Evolutionary conservation across 2,113 vertebrate species (phyloP), one percentile per base, ranked within the genome.

Genomic region (Cnemophilus loriae): DNA sequence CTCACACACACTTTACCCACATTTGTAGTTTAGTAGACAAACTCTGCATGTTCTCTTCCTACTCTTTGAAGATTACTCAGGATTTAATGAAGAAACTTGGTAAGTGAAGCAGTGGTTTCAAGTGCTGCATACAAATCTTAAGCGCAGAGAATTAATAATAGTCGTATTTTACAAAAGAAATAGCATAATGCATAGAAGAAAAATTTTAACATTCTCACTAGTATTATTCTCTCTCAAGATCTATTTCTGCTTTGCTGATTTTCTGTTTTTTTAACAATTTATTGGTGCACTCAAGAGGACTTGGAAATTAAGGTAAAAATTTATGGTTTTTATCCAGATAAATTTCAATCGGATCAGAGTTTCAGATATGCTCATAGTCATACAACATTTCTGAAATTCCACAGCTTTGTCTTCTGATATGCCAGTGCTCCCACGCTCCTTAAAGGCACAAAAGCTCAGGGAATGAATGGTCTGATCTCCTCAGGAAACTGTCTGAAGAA

Each of bases 21-120:
- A n/a, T 73, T 33, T 84, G 69, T 84, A 81, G 14, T 93, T 93
- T 92, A 68, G 55, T 65, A 44, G 35, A 92, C 53, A 59, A 77
- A 57, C 23, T 42, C n/a, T n/a, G n/a, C n/a, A n/a, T n/a, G n/a
- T 94, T 85, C 39, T 95, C 20, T 87, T 60, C 47, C 65, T 89
- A 71, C 30, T 83, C 69, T 91, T 96, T 86, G 97, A 90, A 24
- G n/a, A n/a, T n/a, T 93, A 91, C 55, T 75, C 61, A 76, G 73
- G 41, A 95, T 91, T 95, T 95, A 95, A 93, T 84, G 57, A 89
- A 67, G 64, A 79, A 84, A 56, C 18, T 37, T 92, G 52, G 60
- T 60, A 94, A 55, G 44, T 71, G 53, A 69, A 79, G 39, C 71
- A 57, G 27, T 71, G 17, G 63, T 74, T 88, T 85, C 83, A 81